Base-by-base conservation (phyloP, 2,113 vertebrate genomes). In the Neogale vison region DNA sequence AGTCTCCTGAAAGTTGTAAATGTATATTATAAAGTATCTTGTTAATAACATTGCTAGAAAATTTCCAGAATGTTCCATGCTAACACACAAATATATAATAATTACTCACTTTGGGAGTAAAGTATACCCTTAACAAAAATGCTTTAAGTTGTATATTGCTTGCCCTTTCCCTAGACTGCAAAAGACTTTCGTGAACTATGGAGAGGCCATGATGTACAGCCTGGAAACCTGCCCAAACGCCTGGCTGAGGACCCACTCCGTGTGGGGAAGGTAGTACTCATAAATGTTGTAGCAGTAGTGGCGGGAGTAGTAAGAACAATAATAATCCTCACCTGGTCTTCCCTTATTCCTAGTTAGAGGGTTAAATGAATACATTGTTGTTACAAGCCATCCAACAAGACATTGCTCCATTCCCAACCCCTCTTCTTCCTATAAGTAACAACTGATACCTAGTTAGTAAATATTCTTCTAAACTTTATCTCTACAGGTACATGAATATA, bases 151-250 rank as follows among this genome's bases (percentile, higher is more conserved):
- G 42, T 4, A 1, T 39, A 0, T 42, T 39, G 23, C 29, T 61
- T 80, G 11, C 90, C 36, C 18, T 47, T 90, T 88, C 55, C 26
- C 77, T 76, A 98, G 97, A 57, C 45, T 96, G 42, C 93, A 99
- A 95, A 99, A 99, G 71, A 99, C 98, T 1, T 99, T 99, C 95
- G 79, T 99, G 98, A 99, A 99, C 76, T 99, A 99, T 0, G 99
- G 99, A 11, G 99, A 99, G 29, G 98, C 98, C 0, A 93, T 99
- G 98, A 98, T 99, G 99, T 99, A 99, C 0, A 99, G 99, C 36
- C 99, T 99, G 98, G 99, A 99, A 90, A 99, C 99, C 1, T 96
- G 97, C 71, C 98, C 99, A 0, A 98, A 98, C 0, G 59, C 99
- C 0, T 99, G 99, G 99, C 98, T 99, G 87, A 98, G 99, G 97